These are phyloP conservation scores for Ciconia stormi DNA, from an alignment of 2,113 vertebrate species.

Conservation along the genomic window DNA sequence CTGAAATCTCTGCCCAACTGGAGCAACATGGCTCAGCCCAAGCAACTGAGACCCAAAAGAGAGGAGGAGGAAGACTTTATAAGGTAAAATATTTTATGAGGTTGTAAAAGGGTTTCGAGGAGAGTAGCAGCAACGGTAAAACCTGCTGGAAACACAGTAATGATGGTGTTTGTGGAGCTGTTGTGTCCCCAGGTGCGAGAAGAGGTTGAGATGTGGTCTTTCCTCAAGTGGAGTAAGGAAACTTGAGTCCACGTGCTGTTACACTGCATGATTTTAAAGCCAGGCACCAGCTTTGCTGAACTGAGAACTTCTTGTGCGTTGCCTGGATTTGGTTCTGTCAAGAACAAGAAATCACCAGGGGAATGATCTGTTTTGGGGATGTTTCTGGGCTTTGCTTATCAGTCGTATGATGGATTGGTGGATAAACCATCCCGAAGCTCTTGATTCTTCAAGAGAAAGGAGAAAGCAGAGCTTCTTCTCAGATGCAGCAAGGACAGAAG, in stretches of 20 bases:
- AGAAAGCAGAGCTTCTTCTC: not conserved
- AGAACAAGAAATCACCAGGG: not conserved
- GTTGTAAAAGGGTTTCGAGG: not conserved
- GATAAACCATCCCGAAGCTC: not conserved
- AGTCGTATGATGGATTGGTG: accelerated
- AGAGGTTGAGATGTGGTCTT: not conserved
- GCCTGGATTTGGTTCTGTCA: not conserved
- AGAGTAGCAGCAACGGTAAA: not conserved
- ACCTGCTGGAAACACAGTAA: not conserved
- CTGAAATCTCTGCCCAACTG: slow-evolving; percentile 96
- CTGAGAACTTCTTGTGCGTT: not conserved
- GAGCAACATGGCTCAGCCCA: slow-evolving; percentile 93
- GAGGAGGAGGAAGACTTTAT: slow-evolving; percentile 97
- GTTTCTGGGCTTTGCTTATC: not conserved
- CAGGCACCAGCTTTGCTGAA: not conserved
- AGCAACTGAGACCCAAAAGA: slow-evolving; percentile 90
- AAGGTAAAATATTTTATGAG: slow-evolving; percentile 67
- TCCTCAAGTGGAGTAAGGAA: not conserved
- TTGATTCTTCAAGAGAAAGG: not conserved
- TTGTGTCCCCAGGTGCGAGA: not conserved
- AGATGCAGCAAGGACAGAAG: not conserved
- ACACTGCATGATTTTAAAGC: not conserved
- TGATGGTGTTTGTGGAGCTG: accelerated
- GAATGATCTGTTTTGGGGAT: not conserved
- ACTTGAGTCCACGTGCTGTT: not conserved